phyloP scores from a whole-genome alignment of 2,113 vertebrate genomes.

The Zapornia atra region DNA sequence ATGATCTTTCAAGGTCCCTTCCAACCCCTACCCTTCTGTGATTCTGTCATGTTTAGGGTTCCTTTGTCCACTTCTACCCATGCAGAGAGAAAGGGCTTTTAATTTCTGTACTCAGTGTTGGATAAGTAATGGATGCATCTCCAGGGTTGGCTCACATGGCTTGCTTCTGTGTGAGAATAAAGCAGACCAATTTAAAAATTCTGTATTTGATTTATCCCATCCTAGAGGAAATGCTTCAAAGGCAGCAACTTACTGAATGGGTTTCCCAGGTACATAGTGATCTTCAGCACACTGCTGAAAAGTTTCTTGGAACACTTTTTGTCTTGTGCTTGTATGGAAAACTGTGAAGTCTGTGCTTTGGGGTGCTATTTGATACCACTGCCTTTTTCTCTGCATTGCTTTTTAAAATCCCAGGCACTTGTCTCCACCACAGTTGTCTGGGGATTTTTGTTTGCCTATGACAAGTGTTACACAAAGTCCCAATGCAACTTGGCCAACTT shows the following conservation, averaged over 20 bases:
- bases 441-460: neutral
- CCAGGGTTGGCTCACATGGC: neutral
- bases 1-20: too few species aligned
- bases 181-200: neutral
- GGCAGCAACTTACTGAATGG: neutral
- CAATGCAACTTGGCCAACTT: neutral
- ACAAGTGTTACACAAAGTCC: neutral
- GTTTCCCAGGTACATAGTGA: neutral
- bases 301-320: neutral
- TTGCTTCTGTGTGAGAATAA: neutral
- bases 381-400: neutral
- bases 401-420: neutral
- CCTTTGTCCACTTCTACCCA: neutral
- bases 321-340: neutral
- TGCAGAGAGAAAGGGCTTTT: neutral
- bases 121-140: neutral
- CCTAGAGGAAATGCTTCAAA: slow-evolving; percentile 24
- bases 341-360: neutral
- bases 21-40: too few species aligned
- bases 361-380: neutral
- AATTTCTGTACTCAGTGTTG: neutral
- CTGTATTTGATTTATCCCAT: neutral
- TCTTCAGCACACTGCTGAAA: neutral
- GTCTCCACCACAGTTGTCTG: neutral
- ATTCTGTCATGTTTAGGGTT: neutral